Conservation (phyloP, 30 jellyfish, hydroid and myxozoan species). For the Aurelia sp. region DNA sequence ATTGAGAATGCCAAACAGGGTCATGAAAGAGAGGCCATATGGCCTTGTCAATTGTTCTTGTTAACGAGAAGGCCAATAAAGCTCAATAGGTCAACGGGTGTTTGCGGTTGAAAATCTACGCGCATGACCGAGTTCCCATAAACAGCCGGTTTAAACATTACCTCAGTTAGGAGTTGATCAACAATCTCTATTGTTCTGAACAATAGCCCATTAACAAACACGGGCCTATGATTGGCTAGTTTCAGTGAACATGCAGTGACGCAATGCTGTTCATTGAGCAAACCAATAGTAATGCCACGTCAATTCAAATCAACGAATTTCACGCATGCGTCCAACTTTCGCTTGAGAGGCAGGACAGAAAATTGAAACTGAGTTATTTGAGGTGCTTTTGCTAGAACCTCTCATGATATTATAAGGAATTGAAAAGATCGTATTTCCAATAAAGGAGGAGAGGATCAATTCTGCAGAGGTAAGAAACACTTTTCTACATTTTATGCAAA, state of each 20-base stretch:
- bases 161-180: conserved; percentile 81
- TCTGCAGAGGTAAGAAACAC: conserved; percentile 34
- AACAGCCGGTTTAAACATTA: conserved; percentile 76
- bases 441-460: conserved; percentile 20
- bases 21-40: conserved; percentile 44
- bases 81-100: conserved; percentile 86
- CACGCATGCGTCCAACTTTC: conserved; percentile 87
- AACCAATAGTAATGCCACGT: conserved; percentile 91
- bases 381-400: conserved; percentile 53
- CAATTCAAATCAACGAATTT: conserved; percentile 71
- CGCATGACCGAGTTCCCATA: conserved; percentile 76
- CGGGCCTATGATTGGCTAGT: conserved; percentile 66
- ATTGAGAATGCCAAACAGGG: conserved; percentile 59
- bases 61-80: conserved; percentile 42
- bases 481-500: not conserved
- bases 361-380: conserved; percentile 18
- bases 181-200: conserved; percentile 70
- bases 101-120: conserved; percentile 34
- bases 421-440: not conserved
- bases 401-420: conserved; percentile 38
- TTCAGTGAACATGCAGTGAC: conserved; percentile 82
- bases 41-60: conserved; percentile 51
- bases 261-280: conserved; percentile 90
- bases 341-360: conserved; percentile 44
- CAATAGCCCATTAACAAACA: conserved; percentile 42